Percentiles rank a stretch among this genome's conserved stretches.
Evolutionary conservation across 2,113 vertebrate species (phyloP).

Genomic region (Trachemys scripta): DNA sequence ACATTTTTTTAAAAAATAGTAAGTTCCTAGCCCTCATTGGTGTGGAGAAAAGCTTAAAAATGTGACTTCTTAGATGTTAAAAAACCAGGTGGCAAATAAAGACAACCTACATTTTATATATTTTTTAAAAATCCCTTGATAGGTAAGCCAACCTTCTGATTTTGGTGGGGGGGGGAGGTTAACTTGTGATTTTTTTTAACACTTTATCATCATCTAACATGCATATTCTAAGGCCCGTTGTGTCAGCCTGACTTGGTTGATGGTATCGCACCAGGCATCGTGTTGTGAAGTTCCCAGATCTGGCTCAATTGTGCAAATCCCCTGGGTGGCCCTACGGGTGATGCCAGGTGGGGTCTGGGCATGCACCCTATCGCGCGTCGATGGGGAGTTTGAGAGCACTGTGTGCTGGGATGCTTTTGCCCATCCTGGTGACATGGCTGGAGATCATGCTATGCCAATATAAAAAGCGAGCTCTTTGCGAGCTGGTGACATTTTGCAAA

Average conservation of each 20-base stretch:
- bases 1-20: background rate
- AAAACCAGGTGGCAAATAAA: background rate
- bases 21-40: fast-evolving
- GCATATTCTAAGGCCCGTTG: background rate
- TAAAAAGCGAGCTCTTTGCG: background rate
- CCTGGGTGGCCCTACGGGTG: background rate
- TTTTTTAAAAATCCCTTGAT: background rate
- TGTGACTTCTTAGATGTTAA: background rate
- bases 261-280: background rate
- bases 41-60: background rate
- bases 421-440: background rate
- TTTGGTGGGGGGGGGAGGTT: background rate
- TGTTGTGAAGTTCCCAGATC: background rate
- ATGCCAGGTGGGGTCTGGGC: background rate
- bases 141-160: fast-evolving
- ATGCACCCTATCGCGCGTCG: background rate
- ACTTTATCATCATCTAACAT: background rate
- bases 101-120: background rate
- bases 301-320: background rate
- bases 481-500: background rate
- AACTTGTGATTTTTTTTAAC: background rate
- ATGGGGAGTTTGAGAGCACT: background rate
- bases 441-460: background rate
- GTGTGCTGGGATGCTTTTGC: background rate
- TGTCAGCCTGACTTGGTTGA: background rate